These are phyloP conservation scores for Helogale parvula DNA, from an alignment of 2,113 vertebrate genomes.

Conservation along the genomic window DNA sequence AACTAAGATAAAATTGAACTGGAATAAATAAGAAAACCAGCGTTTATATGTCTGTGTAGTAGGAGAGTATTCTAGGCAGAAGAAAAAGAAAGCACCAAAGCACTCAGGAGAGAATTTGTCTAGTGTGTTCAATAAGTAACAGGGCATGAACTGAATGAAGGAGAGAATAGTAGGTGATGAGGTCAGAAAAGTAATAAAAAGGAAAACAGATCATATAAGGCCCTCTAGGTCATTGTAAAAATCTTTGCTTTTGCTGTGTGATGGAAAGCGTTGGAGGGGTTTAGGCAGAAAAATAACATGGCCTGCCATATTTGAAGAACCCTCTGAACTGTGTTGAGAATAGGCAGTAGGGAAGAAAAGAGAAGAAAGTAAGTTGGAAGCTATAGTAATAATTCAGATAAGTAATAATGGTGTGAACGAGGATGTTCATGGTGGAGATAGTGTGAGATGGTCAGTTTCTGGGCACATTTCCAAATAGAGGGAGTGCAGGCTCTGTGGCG, in stretches of 20 bases:
- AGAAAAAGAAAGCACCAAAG: conserved; percentile 10
- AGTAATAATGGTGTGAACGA: background rate
- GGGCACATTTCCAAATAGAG: background rate
- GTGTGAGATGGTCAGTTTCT: background rate
- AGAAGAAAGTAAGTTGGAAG: background rate
- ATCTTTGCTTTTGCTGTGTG: background rate
- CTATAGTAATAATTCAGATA: background rate
- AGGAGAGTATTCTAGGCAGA: conserved; percentile 16
- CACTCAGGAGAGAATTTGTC: conserved; percentile 1
- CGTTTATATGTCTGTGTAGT: background rate
- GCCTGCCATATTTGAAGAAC: conserved; percentile 4
- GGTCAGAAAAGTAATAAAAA: conserved; percentile 55
- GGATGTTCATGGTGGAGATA: background rate
- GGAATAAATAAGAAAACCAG: background rate
- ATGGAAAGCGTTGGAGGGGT: background rate
- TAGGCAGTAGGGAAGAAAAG: background rate
- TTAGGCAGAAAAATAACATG: background rate
- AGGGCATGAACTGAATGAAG: conserved; percentile 23
- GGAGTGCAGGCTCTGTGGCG: too few relatives aligned
- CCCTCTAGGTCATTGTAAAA: background rate
- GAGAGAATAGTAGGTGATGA: background rate
- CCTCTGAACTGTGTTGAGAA: background rate
- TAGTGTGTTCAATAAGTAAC: conserved; percentile 28
- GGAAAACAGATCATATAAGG: conserved; percentile 10
- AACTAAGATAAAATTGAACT: background rate